A percentile compares a stretch with the other conserved stretches of the same genome.
Conservation (phyloP, 2,797 vertebrate genomes). For the Lithobates pipiens region DNA sequence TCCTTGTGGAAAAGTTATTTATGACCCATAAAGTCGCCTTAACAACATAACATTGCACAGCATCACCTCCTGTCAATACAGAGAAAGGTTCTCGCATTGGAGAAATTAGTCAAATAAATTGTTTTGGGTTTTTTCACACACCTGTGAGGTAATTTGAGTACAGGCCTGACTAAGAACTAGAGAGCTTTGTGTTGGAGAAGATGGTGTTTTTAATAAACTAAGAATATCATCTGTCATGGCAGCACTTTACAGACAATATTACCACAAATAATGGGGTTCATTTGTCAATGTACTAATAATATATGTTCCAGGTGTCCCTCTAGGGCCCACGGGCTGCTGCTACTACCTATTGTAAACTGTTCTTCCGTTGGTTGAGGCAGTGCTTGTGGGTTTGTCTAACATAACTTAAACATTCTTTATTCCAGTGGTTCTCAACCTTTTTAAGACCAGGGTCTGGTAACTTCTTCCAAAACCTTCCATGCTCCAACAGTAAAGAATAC, state of each 20-base stretch:
- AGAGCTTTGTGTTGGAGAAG: neutral
- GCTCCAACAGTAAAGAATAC: too few species aligned
- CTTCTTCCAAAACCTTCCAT: too few species aligned
- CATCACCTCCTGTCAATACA: neutral
- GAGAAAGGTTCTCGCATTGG: neutral
- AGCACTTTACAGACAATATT: neutral
- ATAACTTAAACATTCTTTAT: too few species aligned
- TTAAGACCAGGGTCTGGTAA: too few species aligned
- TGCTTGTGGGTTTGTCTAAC: neutral
- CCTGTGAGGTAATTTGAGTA: neutral
- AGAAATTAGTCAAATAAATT: neutral
- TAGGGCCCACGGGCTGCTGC: neutral
- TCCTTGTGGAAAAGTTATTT: neutral
- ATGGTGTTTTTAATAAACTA: neutral
- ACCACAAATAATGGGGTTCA: neutral
- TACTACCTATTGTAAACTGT: neutral
- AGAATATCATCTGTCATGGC: neutral
- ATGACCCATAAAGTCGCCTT: neutral
- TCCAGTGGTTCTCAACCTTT: too few species aligned
- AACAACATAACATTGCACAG: neutral
- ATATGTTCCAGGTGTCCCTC: neutral
- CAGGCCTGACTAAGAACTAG: neutral
- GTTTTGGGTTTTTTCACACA: neutral
- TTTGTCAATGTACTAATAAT: neutral
- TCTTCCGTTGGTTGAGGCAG: neutral